Evolutionary conservation across 2,113 vertebrate species (phyloP).

Genomic region (Cyanistes caeruleus): DNA sequence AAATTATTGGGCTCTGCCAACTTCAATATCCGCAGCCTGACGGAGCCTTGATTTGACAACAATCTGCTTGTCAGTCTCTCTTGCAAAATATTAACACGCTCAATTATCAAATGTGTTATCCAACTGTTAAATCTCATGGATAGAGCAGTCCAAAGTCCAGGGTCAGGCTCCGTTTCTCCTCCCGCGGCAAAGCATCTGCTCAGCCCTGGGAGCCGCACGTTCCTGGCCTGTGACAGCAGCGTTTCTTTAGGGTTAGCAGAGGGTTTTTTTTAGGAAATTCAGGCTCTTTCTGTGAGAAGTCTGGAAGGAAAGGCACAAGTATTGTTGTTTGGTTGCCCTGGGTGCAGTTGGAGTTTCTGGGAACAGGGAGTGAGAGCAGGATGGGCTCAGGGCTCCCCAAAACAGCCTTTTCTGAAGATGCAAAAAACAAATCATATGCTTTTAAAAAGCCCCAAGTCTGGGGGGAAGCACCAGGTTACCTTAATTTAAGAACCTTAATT

Average conservation of each 20-base stretch:
- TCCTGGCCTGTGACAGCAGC: not conserved
- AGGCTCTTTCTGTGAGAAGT: not conserved
- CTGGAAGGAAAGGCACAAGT: not conserved
- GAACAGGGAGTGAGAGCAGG: fast-evolving
- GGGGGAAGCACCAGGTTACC: not conserved
- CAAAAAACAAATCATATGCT: not conserved
- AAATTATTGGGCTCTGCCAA: conserved; percentile 58
- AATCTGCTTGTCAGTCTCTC: conserved; percentile 66
- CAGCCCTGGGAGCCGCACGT: not conserved
- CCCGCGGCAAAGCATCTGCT: conserved; percentile 6
- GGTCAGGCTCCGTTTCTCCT: not conserved
- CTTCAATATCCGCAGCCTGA: conserved; percentile 50
- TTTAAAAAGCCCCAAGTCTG: not conserved
- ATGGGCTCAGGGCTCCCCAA: not conserved
- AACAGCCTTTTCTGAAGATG: not conserved
- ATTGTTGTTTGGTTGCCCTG: fast-evolving
- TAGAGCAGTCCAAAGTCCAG: not conserved
- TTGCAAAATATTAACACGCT: conserved; percentile 55
- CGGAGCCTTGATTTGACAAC: conserved; percentile 58
- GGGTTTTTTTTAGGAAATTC: not conserved
- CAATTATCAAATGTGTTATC: conserved; percentile 37
- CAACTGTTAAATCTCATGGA: not conserved
- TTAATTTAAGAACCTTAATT: not conserved
- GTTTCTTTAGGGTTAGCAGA: not conserved
- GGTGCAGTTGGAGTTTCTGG: not conserved